These are phyloP conservation scores for Whitmania pigra DNA, from an alignment of 1,140 invertebrate genomes.

Conservation along the genomic window DNA sequence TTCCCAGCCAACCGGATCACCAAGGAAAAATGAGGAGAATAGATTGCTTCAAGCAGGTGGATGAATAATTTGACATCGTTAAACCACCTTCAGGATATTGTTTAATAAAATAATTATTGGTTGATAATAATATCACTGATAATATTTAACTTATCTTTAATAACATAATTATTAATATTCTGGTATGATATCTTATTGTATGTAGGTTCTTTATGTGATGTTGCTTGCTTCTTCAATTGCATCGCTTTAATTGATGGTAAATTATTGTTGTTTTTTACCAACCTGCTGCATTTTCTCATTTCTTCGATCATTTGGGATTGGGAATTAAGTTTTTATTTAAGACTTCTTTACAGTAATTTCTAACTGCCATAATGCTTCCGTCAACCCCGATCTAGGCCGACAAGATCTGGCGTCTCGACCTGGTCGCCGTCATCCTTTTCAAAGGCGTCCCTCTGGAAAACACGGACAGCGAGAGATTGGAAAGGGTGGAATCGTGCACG, in stretches of 20 bases:
- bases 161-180: not conserved
- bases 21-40: constrained; percentile 99
- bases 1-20: constrained; percentile 97
- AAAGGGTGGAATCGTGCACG: constrained; percentile 89
- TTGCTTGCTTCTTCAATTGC: too few species aligned
- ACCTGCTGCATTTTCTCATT: too few species aligned
- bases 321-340: too few species aligned
- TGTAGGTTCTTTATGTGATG: not conserved
- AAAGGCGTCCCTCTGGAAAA: constrained; percentile 88
- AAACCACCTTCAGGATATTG: too few species aligned
- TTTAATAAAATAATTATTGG: too few species aligned
- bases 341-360: too few species aligned
- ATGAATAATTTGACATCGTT: not conserved
- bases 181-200: too few species aligned
- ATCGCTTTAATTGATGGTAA: too few species aligned
- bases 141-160: not conserved
- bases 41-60: constrained; percentile 62
- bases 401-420: constrained; percentile 96
- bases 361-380: too few species aligned
- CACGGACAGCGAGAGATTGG: constrained; percentile 92
- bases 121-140: not conserved
- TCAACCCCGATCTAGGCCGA: constrained; percentile 67
- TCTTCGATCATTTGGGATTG: too few species aligned
- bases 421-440: constrained; percentile 99
- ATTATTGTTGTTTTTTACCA: too few species aligned